Conservation (phyloP, 2,113 vertebrate genomes). For the Pterophyllum scalare region DNA sequence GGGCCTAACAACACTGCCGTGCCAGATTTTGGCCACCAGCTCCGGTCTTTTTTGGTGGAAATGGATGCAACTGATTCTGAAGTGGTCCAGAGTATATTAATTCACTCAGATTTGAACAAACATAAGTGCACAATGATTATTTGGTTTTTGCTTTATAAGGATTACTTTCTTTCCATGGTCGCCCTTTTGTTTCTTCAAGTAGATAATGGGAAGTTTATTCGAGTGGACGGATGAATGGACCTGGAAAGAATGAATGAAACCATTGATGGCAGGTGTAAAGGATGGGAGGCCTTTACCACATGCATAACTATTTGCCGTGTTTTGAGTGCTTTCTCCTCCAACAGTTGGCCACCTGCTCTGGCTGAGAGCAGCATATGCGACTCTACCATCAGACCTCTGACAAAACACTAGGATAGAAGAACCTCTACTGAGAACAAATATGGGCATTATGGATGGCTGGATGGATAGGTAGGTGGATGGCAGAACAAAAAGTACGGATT, state of each 20-base stretch:
- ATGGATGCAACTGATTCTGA: too few species aligned
- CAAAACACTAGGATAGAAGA: constrained; percentile 56
- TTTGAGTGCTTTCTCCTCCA: constrained; percentile 53
- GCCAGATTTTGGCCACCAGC: too few species aligned
- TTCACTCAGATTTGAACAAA: neutral
- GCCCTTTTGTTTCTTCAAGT: neutral
- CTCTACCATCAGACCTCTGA: constrained; percentile 51
- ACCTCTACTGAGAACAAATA: constrained; percentile 69
- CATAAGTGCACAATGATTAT: neutral
- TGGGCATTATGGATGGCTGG: constrained; percentile 49
- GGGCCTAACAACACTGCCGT: too few species aligned
- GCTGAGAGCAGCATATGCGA: constrained; percentile 72
- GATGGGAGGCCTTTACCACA: constrained; percentile 26
- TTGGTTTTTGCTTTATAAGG: neutral
- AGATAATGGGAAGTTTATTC: neutral
- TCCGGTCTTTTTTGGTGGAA: too few species aligned
- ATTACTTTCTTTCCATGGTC: neutral
- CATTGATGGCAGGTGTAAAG: neutral
- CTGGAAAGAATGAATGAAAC: neutral
- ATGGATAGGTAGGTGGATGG: neutral
- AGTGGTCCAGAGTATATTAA: neutral
- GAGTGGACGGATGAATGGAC: neutral
- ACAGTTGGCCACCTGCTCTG: constrained; percentile 72
- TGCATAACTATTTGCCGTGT: constrained; percentile 41
- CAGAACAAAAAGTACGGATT: constrained; percentile 42